These are phyloP conservation scores for Ceyx margarethae DNA, from an alignment of 2,113 vertebrate species.

Conservation along the genomic window DNA sequence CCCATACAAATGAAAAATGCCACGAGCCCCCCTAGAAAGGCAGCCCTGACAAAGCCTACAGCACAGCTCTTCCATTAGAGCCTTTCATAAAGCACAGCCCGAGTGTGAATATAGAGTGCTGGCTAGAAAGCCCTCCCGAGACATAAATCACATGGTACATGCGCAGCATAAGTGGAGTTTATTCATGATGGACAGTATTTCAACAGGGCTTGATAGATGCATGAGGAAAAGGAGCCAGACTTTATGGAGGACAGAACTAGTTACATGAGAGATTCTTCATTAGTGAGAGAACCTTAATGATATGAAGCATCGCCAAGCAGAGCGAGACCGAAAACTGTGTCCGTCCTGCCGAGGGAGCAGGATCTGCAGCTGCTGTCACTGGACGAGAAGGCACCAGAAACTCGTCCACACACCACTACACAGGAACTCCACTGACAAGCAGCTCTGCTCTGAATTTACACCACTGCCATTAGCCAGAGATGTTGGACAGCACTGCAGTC, in stretches of 20 bases:
- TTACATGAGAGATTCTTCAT: conserved; percentile 55
- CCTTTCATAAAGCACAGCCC: conserved; percentile 65
- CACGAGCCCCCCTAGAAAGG: conserved; percentile 8
- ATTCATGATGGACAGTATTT: conserved; percentile 66
- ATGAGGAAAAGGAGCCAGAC: conserved; percentile 24
- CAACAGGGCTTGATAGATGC: conserved; percentile 59
- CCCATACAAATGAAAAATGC: conserved; percentile 68
- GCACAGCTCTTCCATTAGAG: conserved; percentile 56
- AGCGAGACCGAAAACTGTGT: conserved; percentile 11
- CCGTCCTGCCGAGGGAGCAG: not conserved
- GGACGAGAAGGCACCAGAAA: not conserved
- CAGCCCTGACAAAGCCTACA: conserved; percentile 56
- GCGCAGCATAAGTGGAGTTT: conserved; percentile 59
- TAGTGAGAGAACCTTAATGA: conserved; percentile 45
- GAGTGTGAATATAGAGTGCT: conserved; percentile 50
- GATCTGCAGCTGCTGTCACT: not conserved
- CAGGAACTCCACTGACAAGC: not conserved
- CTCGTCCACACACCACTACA: not conserved
- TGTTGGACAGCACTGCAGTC: not conserved
- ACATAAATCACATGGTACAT: conserved; percentile 66
- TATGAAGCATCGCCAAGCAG: conserved; percentile 1
- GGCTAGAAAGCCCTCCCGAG: conserved; percentile 49
- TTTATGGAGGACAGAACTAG: conserved; percentile 36
- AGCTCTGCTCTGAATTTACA: conserved; percentile 18
- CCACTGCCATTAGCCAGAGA: not conserved